Conservation (phyloP, 2,113 vertebrate genomes). For the Archilochus colubris region DNA sequence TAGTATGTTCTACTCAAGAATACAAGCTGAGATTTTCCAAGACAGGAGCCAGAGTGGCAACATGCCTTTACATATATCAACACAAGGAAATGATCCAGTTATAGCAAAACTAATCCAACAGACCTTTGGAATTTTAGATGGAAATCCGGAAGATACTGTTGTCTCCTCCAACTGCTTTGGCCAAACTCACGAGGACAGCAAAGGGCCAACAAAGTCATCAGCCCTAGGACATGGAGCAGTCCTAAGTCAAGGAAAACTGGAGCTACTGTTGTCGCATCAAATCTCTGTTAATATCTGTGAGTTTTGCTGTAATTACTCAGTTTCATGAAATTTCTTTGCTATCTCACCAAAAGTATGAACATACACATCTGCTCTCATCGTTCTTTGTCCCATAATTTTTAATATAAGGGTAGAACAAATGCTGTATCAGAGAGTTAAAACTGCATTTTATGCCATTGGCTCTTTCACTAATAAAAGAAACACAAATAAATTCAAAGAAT, state of each 20-base stretch:
- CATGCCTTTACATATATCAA: conserved; percentile 26
- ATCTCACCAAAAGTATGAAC: background rate
- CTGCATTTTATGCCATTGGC: background rate
- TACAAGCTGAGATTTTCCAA: conserved; percentile 52
- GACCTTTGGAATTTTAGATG: conserved; percentile 1
- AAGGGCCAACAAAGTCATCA: background rate
- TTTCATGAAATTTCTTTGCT: background rate
- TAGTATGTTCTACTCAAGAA: background rate
- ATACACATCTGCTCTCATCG: background rate
- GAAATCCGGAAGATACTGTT: background rate
- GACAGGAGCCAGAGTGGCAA: conserved; percentile 40
- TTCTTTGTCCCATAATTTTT: background rate
- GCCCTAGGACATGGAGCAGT: background rate
- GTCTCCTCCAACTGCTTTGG: background rate
- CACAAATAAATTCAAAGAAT: background rate
- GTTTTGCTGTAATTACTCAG: background rate
- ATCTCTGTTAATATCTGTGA: background rate
- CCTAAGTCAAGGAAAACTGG: background rate
- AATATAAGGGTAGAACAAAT: background rate
- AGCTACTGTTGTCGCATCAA: background rate
- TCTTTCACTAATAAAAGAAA: background rate
- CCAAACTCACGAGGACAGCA: background rate
- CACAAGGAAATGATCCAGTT: background rate
- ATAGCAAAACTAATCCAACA: conserved; percentile 11
- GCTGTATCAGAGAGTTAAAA: background rate